phyloP scores from a whole-genome alignment of 1,140 invertebrate genomes.

The Drosophila oshimai region DNA sequence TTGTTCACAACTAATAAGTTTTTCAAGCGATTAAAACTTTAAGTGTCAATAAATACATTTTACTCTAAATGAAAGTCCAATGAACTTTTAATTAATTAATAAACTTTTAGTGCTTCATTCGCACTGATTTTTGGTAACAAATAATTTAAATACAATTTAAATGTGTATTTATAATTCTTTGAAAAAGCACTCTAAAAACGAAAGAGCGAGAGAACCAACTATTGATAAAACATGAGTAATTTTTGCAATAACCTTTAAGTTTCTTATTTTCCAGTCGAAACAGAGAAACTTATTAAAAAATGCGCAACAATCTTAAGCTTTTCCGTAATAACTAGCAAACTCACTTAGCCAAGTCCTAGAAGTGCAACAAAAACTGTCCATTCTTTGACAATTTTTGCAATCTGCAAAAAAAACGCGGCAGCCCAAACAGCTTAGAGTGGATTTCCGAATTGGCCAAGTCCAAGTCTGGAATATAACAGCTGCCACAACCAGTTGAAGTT shows the following conservation, averaged over 20 bases:
- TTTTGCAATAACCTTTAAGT: too few species aligned
- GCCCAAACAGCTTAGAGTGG: slow-evolving; percentile 44
- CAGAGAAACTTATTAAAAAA: too few species aligned
- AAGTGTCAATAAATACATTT: not conserved
- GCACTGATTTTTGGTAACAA: too few species aligned
- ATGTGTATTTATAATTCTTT: too few species aligned
- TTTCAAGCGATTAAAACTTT: not conserved
- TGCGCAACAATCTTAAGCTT: too few species aligned
- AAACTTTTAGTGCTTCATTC: not conserved
- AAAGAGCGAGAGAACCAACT: too few species aligned
- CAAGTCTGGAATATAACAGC: slow-evolving; percentile 17
- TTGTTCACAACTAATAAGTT: not conserved
- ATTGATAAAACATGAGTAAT: too few species aligned
- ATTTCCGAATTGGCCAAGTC: slow-evolving; percentile 44
- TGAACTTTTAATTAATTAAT: not conserved
- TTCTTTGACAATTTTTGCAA: slow-evolving; percentile 29
- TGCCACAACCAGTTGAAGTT: slow-evolving; percentile 27
- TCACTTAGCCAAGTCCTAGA: not conserved
- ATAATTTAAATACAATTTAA: too few species aligned
- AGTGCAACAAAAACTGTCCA: not conserved
- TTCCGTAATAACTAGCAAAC: too few species aligned
- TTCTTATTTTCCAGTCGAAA: too few species aligned
- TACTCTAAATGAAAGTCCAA: not conserved
- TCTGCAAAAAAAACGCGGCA: not conserved
- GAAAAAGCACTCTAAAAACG: too few species aligned